These are phyloP conservation scores for Mesodorylaimus sp. DNA, from an alignment of 2,888 invertebrate species.

Conservation along the genomic window DNA sequence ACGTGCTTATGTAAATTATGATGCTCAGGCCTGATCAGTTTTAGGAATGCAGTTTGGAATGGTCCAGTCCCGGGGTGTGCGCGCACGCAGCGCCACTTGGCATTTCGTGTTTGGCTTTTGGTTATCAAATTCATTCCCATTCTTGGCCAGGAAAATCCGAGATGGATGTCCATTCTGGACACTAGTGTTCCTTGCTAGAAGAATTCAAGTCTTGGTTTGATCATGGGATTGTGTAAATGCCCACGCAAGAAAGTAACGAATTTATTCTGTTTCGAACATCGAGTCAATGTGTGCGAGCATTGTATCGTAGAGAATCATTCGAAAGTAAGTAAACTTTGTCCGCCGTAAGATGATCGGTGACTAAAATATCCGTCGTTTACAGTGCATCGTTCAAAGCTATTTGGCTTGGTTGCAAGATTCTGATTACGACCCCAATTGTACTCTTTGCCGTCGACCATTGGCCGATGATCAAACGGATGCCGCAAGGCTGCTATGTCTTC, in stretches of 20 bases:
- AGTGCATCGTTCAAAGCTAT: conserved; percentile 97
- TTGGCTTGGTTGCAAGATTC: conserved; percentile 93
- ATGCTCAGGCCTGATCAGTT: too few species aligned
- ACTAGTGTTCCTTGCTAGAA: too few species aligned
- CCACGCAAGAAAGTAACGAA: conserved; percentile 89
- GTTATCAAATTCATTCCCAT: too few species aligned
- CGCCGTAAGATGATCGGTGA: conserved; percentile 10
- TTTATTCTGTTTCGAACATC: conserved; percentile 95
- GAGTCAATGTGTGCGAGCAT: conserved; percentile 95
- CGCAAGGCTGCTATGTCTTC: conserved; percentile 25
- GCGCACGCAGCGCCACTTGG: too few species aligned
- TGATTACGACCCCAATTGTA: conserved; percentile 83
- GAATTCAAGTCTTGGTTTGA: too few species aligned
- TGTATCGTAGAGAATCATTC: conserved; percentile 91
- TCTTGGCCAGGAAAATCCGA: too few species aligned
- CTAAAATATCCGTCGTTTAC: conserved; percentile 17
- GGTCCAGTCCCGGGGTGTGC: too few species aligned
- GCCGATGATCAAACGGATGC: conserved; percentile 58
- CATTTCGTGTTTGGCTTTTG: too few species aligned
- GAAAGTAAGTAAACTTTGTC: conserved; percentile 47
- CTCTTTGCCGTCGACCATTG: conserved; percentile 62
- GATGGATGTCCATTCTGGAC: too few species aligned
- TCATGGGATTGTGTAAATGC: conserved; percentile 99
- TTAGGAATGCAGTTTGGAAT: too few species aligned
- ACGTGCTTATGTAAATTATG: too few species aligned